Base-by-base conservation (phyloP, 2,113 vertebrate genomes). In the Corythornis cristatus region DNA sequence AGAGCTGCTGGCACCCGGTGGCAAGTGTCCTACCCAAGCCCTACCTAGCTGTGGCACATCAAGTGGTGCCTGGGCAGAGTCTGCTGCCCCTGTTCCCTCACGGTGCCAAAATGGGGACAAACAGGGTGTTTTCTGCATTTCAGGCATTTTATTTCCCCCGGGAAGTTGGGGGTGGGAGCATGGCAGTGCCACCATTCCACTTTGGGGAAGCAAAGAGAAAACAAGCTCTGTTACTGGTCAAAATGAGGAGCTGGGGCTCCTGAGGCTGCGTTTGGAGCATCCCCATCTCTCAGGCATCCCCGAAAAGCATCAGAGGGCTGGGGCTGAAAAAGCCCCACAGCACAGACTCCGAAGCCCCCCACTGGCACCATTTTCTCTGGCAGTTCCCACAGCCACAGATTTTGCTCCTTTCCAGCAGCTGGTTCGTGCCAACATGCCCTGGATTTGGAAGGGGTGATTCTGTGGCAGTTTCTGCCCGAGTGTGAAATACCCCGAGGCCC, bases 21-120 rank as follows among this genome's bases (percentile, higher is more conserved):
- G 10, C 37, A 10, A 37, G 37, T 37, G 37, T 37, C 37, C 37
- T 37, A 37, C 37, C 37, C 37, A 9, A 37, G 4, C 37, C 37
- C 37, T 37, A 11, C 37, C 37, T 1, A 2, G n/a, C 28, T 3
- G 6, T 4, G 2, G 1, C 42, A 15, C 33, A 0, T 7, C 3
- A 7, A 21, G 17, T 12, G 1, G 1, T 16, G 31, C 31, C 53
- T 3, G 19, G n/a, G 9, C 42, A 17, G 3, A 15, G 7, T 26
- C 23, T 9, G 43, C 4, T 2, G 37, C 29, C 33, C 57, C 35
- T 3, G 0, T 15, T 6, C 7, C 22, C 21, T 7, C 5, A 0
- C 17, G 1, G 3, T 4, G 15, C 31, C 66, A 15, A 26, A 72
- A 22, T 17, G 22, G 2, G 51, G 37, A 14, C 15, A 31, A 37